These are phyloP conservation scores for Melieria omissa DNA, from an alignment of 2,888 invertebrate genomes.

Conservation along the genomic window DNA sequence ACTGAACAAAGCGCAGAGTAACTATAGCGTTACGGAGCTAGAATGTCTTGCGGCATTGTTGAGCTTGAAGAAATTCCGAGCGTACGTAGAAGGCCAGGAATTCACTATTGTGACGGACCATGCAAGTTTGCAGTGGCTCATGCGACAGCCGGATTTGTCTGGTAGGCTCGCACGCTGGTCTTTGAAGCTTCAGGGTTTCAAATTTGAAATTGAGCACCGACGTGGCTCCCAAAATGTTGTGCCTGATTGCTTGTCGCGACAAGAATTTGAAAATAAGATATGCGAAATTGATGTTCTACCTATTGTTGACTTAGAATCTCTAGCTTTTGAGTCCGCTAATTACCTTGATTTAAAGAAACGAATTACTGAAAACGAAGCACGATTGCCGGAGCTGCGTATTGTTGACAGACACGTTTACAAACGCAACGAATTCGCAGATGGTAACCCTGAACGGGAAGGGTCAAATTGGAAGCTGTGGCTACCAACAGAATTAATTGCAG, in stretches of 20 bases:
- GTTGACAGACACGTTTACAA: constrained; percentile 15
- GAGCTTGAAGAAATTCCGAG: constrained; percentile 19
- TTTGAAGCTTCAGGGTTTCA: constrained; percentile 15
- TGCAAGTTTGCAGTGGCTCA: constrained; percentile 18
- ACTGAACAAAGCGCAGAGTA: constrained; percentile 33
- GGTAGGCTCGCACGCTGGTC: too few relatives aligned
- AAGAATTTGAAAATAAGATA: neutral
- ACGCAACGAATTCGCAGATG: neutral
- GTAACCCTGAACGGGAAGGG: too few relatives aligned
- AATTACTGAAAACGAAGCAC: neutral
- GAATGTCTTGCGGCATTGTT: constrained; percentile 18
- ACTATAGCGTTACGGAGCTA: constrained; percentile 30
- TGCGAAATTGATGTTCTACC: neutral
- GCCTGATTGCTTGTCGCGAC: constrained; percentile 15
- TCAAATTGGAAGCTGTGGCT: too few relatives aligned
- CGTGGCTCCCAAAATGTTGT: constrained; percentile 22
- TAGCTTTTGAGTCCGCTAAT: constrained; percentile 10
- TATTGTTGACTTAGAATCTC: neutral
- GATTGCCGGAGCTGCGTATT: constrained; percentile 23
- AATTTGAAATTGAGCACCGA: constrained; percentile 13
- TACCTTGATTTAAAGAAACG: constrained; percentile 1
- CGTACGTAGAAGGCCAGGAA: constrained; percentile 24
- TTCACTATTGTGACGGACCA: constrained; percentile 23
- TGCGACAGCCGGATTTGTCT: constrained; percentile 29
- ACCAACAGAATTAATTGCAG: too few relatives aligned